Conservation (phyloP, 2,888 invertebrate genomes). For the Rhamnusium bicolor region DNA sequence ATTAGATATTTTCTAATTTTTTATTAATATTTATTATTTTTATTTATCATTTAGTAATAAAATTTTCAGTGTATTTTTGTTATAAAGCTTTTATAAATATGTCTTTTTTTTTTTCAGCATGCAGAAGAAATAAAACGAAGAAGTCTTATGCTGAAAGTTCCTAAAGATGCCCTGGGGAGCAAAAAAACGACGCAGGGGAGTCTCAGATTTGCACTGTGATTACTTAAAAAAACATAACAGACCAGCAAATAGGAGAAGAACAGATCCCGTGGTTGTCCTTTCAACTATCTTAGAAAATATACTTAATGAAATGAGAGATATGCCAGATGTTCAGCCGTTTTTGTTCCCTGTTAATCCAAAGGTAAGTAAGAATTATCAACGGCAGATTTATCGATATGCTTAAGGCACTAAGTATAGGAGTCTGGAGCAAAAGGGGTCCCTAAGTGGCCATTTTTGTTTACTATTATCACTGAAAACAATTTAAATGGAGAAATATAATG, state of each 20-base stretch:
- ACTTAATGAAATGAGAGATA: conserved; percentile 91
- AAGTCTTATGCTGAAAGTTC: conserved; percentile 83
- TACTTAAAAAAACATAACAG: conserved; percentile 88
- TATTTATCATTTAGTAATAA: too few species aligned
- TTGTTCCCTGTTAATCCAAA: conserved; percentile 95
- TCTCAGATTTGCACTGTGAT: conserved; percentile 86
- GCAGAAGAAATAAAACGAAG: conserved; percentile 90
- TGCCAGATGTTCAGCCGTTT: conserved; percentile 95
- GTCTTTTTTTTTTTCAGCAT: conserved; percentile 73
- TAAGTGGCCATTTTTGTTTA: too few species aligned
- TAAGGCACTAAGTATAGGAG: too few species aligned
- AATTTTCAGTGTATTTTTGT: too few species aligned
- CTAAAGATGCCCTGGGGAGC: conserved; percentile 79
- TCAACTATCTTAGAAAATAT: conserved; percentile 93
- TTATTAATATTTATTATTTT: too few species aligned
- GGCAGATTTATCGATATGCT: too few species aligned
- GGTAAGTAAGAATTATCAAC: too few species aligned
- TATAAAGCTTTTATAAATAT: conserved; percentile 8
- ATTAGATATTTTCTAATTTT: too few species aligned
- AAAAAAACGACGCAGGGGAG: conserved; percentile 80
- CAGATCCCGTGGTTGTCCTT: conserved; percentile 96
- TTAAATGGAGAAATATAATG: too few species aligned
- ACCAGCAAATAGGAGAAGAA: conserved; percentile 91
- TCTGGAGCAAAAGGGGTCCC: too few species aligned
- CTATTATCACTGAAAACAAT: too few species aligned